These are phyloP conservation scores for Elachura formosa DNA, from an alignment of 2,113 vertebrate species.

Conservation along the genomic window DNA sequence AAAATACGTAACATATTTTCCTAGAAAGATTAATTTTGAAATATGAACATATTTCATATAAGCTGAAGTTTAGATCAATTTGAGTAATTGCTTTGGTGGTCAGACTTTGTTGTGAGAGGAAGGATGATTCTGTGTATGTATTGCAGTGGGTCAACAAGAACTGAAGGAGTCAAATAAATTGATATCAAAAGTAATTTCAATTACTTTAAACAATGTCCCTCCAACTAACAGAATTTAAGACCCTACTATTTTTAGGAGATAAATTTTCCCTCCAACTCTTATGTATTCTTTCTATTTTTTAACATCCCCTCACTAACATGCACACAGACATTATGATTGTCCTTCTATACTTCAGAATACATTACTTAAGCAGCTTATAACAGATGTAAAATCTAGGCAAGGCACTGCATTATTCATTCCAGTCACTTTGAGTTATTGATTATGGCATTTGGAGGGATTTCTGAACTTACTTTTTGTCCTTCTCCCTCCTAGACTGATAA, in stretches of 20 bases:
- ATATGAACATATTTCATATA: neutral
- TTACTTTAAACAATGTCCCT: neutral
- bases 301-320: neutral
- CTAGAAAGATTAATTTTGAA: neutral
- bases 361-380: neutral
- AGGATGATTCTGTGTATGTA: neutral
- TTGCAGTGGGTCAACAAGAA: neutral
- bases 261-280: neutral
- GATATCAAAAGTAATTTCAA: neutral
- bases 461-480: neutral
- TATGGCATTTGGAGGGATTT: conserved; percentile 12
- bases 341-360: neutral
- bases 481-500: neutral
- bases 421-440: conserved; percentile 29
- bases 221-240: neutral
- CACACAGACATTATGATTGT: neutral
- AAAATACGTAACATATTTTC: neutral
- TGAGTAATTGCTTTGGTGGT: neutral
- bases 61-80: neutral
- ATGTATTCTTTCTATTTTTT: neutral
- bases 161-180: neutral
- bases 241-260: neutral
- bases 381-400: neutral
- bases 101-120: neutral
- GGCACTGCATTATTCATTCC: conserved; percentile 14